phyloP scores from a whole-genome alignment of 2,888 invertebrate species.

The Drosophila neonasuta region DNA sequence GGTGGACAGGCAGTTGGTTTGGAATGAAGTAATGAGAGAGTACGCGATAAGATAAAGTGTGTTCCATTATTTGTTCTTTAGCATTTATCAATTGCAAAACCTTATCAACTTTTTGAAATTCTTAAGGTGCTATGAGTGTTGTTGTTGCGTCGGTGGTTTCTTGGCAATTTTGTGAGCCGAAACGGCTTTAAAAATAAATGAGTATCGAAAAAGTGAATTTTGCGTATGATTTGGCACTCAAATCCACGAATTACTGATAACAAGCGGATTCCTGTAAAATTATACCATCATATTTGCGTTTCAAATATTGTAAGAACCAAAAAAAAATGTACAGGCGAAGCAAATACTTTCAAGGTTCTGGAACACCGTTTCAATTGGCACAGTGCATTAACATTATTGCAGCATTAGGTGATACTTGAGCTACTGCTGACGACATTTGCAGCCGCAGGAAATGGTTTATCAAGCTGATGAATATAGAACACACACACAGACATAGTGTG shows the following conservation, averaged over 20 bases:
- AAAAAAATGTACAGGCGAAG: constrained; percentile 3
- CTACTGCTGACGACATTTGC: constrained; percentile 10
- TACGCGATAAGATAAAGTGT: constrained; percentile 47
- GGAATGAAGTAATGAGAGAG: background rate
- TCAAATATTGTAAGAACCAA: background rate
- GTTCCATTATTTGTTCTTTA: constrained; percentile 30
- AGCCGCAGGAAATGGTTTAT: constrained; percentile 58
- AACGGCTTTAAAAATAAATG: constrained; percentile 19
- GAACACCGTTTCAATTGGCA: constrained; percentile 30
- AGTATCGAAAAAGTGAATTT: constrained; percentile 16
- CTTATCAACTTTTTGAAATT: constrained; percentile 36
- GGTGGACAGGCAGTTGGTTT: constrained; percentile 7
- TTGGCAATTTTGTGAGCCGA: constrained; percentile 10
- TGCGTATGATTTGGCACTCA: constrained; percentile 25
- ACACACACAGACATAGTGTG: constrained; percentile 14
- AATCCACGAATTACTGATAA: constrained; percentile 24
- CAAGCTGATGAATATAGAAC: constrained; percentile 35
- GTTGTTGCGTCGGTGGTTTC: background rate
- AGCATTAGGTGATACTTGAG: constrained; percentile 45
- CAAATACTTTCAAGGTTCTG: constrained; percentile 41
- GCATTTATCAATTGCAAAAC: constrained; percentile 48
- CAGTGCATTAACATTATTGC: constrained; percentile 25
- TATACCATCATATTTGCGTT: background rate
- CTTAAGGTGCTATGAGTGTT: background rate
- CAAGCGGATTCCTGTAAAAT: background rate